phyloP scores from a whole-genome alignment of 2,113 vertebrate genomes.

The Cyprinodon variegatus region DNA sequence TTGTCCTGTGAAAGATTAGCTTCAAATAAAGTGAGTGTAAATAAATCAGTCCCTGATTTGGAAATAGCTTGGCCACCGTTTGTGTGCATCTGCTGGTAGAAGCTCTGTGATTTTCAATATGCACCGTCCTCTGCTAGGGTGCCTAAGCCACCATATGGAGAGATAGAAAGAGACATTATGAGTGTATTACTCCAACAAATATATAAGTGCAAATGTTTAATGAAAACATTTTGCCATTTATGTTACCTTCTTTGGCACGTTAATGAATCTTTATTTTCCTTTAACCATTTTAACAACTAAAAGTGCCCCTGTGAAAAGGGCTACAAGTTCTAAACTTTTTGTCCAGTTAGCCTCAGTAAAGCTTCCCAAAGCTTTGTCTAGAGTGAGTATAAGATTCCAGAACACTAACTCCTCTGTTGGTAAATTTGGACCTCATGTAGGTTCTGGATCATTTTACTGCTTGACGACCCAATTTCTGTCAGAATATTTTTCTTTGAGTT shows the following conservation, averaged over 20 bases:
- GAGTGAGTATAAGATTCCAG: too few relatives aligned
- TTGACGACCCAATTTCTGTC: too few relatives aligned
- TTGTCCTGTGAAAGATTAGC: slow-evolving; percentile 12
- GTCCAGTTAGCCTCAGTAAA: too few relatives aligned
- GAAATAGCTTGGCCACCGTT: slow-evolving; percentile 1
- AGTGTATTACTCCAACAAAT: slow-evolving; percentile 8
- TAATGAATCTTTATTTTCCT: too few relatives aligned
- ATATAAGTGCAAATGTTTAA: neutral
- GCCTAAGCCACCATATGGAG: slow-evolving; percentile 28
- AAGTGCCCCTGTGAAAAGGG: too few relatives aligned
- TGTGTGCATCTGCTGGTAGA: slow-evolving; percentile 31
- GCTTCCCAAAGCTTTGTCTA: too few relatives aligned
- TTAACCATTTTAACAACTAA: too few relatives aligned
- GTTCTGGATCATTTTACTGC: too few relatives aligned
- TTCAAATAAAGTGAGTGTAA: slow-evolving; percentile 6
- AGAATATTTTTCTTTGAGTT: too few relatives aligned
- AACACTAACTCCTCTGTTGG: too few relatives aligned
- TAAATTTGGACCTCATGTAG: too few relatives aligned
- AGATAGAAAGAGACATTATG: slow-evolving; percentile 14
- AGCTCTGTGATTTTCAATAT: slow-evolving; percentile 11
- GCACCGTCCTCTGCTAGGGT: slow-evolving; percentile 9
- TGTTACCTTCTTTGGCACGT: neutral
- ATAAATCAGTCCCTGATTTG: slow-evolving; percentile 18
- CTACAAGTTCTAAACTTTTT: too few relatives aligned
- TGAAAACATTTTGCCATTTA: neutral